Evolutionary conservation across 2,797 vertebrate genomes (phyloP), one percentile per base, ranked within the genome.

Genomic region (Paedocypris micromegethes): DNA sequence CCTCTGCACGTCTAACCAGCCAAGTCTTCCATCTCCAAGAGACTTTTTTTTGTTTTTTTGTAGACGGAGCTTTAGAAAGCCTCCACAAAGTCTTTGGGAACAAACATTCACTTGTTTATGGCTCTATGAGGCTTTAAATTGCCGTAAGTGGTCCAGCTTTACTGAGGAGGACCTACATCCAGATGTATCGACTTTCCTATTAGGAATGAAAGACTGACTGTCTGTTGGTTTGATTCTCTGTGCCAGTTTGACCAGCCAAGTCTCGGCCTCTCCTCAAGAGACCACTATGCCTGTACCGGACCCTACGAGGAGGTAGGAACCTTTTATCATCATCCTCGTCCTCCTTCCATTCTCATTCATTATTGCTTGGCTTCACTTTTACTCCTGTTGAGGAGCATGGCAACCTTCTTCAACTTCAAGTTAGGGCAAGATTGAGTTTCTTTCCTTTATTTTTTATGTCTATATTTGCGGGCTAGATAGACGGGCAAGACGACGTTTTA

Each of bases 181-280:
- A 5, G 46, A 60, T 50, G 58, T 6, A 39, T 50, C 58, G 41
- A 40, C 44, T 55, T 62, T 75, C 66, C 56, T 58, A 44, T 68
- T n/a, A n/a, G 58, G 59, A 70, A 66, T 77, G 72, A 80, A 77
- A 70, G 49, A 23, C 50, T 71, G 48, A 59, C 73, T 73, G 46
- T 68, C 5, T 60, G 49, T 75, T 76, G 45, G 60, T 80, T 60
- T 74, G 61, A 63, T 72, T 40, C 56, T 54, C 9, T 78, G 66
- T 77, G 7, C 5, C 72, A 98, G 96, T 92, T 97, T 71, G 96
- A 98, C 74, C 96, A 98, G 72, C 92, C 93, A 40, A 90, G 85
- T 54, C 90, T 97, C 9, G 95, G 94, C 72, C 88, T 98, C 44
- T 86, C 93, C 77, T 97, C 94, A 77, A 88, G 92, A 77, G 94